Conservation (phyloP, 2,888 invertebrate species). For the Amiota mariae region DNA sequence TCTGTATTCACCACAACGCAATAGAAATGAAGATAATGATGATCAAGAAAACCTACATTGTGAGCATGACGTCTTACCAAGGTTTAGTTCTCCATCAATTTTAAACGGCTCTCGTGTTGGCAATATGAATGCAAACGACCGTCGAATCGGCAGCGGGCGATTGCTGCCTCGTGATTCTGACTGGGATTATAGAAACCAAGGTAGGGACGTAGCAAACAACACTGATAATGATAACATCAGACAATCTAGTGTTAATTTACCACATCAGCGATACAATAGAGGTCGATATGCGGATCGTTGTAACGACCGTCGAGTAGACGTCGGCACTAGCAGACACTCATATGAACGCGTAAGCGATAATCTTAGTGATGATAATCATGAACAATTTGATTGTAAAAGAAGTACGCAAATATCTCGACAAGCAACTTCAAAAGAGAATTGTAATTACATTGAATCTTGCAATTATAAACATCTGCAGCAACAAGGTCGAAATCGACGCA, state of each 20-base stretch:
- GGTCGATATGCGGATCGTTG: slow-evolving; percentile 39
- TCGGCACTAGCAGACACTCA: slow-evolving; percentile 75
- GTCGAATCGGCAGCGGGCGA: slow-evolving; percentile 90
- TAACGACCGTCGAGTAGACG: slow-evolving; percentile 25
- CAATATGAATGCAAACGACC: slow-evolving; percentile 57
- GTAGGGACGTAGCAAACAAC: slow-evolving; percentile 28
- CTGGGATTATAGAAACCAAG: slow-evolving; percentile 74
- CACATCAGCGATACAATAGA: slow-evolving; percentile 48
- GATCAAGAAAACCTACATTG: slow-evolving; percentile 17
- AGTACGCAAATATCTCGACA: slow-evolving; percentile 43
- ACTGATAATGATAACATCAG: slow-evolving; percentile 43
- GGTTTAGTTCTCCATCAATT: slow-evolving; percentile 43
- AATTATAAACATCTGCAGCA: slow-evolving; percentile 3
- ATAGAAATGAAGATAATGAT: slow-evolving; percentile 32
- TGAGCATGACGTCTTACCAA: slow-evolving; percentile 26
- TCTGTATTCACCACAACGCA: slow-evolving; percentile 3
- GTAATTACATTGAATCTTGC: slow-evolving; percentile 37
- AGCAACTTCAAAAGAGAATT: slow-evolving; percentile 47
- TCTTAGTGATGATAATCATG: slow-evolving; percentile 45
- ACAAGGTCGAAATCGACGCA: slow-evolving; percentile 43
- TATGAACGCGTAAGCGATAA: slow-evolving; percentile 75
- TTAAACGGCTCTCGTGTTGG: slow-evolving; percentile 41
- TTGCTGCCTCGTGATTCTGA: slow-evolving; percentile 77
- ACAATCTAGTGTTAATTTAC: slow-evolving; percentile 37
- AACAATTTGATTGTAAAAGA: slow-evolving; percentile 56